Evolutionary conservation across 92 coral and sea anemone genomes (phyloP), one percentile per base, ranked within the genome.

Genomic region (Bergia puertoricense): DNA sequence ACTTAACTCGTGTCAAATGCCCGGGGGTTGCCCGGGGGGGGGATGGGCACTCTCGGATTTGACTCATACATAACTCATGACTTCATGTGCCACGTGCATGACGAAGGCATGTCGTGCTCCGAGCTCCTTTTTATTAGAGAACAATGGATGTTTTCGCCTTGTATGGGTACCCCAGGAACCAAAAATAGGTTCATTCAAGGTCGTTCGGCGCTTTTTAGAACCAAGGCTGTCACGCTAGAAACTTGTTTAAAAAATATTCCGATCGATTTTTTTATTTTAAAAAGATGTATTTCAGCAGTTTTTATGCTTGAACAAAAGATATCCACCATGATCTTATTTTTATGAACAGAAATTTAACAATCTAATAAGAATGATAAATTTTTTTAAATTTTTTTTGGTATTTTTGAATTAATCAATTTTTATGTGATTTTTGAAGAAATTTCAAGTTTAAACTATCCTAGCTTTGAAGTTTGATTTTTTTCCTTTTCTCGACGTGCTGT

Each of bases 111-210:
- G 16, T 11, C 59, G 59, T 54, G 59, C 59, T 22, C 42, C 46
- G 5, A 72, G 44, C 44, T 72, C 40, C 76, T 39, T 67, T 42
- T 39, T 1, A 16, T 18, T 15, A 62, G 51, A 76, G 76, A 82
- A 84, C 78, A 84, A 83, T 83, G 8, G 44, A 83, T 68, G 14
- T 20, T 83, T 83, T 68, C 62, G 51, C 46, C 46, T 46, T 84
- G 45, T 84, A 20, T 66, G 73, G 85, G 36, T 20, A 1, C 85
- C 72, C 23, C 59, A 51, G 85, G 18, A 81, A 81, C 73, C n/a
- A 22, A 62, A 15, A 62, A 3, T 66, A 8, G 10, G 87, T 45
- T 36, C 87, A 84, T 46, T 71, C 67, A 84, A 84, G 87, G 87
- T 71, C 87, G 38, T 15, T 44, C 68, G 69, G 83, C 4, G 68